These are phyloP conservation scores for Bombus huntii DNA, from an alignment of 1,140 invertebrate species.

Conservation along the genomic window DNA sequence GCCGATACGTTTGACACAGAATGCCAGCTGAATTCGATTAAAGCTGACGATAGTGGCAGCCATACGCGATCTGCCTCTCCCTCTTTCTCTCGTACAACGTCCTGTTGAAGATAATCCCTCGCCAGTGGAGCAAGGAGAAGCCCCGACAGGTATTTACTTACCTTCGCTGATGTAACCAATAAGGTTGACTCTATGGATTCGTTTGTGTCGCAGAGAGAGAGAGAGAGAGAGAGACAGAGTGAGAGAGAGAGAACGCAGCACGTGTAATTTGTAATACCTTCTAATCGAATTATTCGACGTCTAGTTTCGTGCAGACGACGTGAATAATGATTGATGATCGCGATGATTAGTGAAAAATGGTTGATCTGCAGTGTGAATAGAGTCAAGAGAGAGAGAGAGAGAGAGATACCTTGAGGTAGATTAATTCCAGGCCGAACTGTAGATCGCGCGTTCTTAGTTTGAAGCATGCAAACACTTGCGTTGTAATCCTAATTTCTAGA, in stretches of 20 bases:
- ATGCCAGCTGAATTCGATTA: slow-evolving; percentile 59
- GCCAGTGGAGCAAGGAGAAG: slow-evolving; percentile 47
- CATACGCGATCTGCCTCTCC: slow-evolving; percentile 25
- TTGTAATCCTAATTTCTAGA: too few species aligned
- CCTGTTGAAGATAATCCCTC: slow-evolving; percentile 40
- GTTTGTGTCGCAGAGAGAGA: slow-evolving; percentile 24
- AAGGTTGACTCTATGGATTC: slow-evolving; percentile 54
- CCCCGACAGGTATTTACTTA: slow-evolving; percentile 52
- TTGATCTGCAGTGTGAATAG: too few species aligned
- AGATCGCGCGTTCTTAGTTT: too few species aligned
- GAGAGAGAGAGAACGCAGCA: neutral
- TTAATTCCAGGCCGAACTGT: too few species aligned
- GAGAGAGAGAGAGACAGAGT: too few species aligned
- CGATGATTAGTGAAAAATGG: neutral
- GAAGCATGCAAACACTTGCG: too few species aligned
- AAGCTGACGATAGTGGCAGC: slow-evolving; percentile 50
- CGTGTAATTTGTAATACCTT: slow-evolving; percentile 13
- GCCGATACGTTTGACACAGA: slow-evolving; percentile 54
- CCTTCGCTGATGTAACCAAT: slow-evolving; percentile 51
- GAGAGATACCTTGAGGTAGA: too few species aligned
- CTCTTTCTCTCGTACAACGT: neutral
- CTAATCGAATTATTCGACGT: slow-evolving; percentile 34
- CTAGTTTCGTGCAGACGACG: neutral
- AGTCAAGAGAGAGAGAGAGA: too few species aligned
- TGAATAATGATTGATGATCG: neutral